A percentile compares a stretch with the other conserved stretches of the same genome.
Evolutionary conservation across 2,113 vertebrate genomes (phyloP).

Genomic region (Dryoscopus gambensis): DNA sequence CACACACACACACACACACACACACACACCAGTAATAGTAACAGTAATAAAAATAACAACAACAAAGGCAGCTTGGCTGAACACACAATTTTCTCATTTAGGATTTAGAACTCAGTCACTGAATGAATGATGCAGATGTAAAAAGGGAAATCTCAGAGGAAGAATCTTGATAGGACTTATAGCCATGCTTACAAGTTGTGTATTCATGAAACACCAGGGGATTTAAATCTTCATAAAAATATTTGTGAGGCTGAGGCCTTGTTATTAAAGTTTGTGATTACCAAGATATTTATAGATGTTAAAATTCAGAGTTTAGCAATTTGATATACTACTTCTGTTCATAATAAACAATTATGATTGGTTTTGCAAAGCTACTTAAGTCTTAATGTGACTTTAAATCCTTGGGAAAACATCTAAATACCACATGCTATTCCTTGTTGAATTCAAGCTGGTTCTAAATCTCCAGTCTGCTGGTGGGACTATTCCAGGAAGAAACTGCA

Average conservation of each 20-base stretch:
- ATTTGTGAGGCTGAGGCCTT: background rate
- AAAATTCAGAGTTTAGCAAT: background rate
- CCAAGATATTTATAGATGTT: background rate
- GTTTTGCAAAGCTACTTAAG: background rate
- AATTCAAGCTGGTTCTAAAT: background rate
- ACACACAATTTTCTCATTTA: background rate
- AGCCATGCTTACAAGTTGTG: background rate
- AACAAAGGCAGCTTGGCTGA: background rate
- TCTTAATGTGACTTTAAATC: background rate
- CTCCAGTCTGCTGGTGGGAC: background rate
- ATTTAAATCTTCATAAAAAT: background rate
- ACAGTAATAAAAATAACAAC: background rate
- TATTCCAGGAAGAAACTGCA: background rate
- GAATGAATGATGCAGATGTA: background rate
- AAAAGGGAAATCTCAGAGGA: background rate
- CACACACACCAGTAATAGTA: background rate
- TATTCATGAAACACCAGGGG: background rate
- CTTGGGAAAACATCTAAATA: background rate
- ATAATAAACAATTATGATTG: background rate
- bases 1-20: too few species aligned
- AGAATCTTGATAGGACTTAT: background rate
- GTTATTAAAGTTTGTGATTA: background rate
- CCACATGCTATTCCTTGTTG: background rate
- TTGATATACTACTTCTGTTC: background rate
- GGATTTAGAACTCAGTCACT: background rate